These are phyloP conservation scores for Antechinus flavipes DNA, from an alignment of 2,113 vertebrate species.

Conservation along the genomic window DNA sequence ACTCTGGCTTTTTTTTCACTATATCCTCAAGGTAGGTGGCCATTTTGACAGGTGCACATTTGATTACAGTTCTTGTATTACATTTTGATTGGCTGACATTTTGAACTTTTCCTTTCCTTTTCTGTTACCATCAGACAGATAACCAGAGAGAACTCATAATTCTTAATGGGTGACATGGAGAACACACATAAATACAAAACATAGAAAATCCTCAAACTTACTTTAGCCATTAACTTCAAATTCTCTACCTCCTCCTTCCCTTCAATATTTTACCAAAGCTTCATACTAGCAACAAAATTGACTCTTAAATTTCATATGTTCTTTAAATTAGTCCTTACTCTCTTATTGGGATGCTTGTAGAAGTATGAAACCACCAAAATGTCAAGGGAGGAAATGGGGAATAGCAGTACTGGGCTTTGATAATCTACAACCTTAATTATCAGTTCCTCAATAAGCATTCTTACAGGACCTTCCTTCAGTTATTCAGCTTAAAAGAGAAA, in stretches of 20 bases:
- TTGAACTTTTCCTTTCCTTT: background rate
- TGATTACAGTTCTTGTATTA: rapidly evolving
- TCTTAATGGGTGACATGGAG: background rate
- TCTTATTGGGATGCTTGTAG: background rate
- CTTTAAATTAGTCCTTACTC: background rate
- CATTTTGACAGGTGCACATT: rapidly evolving
- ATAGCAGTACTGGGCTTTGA: background rate
- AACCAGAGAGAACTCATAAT: background rate
- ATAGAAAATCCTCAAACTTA: background rate
- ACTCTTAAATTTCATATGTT: background rate
- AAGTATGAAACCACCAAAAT: background rate
- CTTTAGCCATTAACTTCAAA: background rate
- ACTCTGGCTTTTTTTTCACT: background rate
- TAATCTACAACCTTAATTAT: background rate
- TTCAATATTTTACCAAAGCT: background rate
- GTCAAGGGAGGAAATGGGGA: background rate
- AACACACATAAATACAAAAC: background rate
- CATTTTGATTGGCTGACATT: background rate
- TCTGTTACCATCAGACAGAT: background rate
- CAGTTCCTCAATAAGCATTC: background rate
- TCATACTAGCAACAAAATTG: background rate
- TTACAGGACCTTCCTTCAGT: background rate
- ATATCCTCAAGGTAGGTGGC: rapidly evolving
- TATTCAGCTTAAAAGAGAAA: background rate
- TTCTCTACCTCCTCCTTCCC: background rate